Conservation (phyloP, 2,113 vertebrate genomes). For the Cyprinus carpio region DNA sequence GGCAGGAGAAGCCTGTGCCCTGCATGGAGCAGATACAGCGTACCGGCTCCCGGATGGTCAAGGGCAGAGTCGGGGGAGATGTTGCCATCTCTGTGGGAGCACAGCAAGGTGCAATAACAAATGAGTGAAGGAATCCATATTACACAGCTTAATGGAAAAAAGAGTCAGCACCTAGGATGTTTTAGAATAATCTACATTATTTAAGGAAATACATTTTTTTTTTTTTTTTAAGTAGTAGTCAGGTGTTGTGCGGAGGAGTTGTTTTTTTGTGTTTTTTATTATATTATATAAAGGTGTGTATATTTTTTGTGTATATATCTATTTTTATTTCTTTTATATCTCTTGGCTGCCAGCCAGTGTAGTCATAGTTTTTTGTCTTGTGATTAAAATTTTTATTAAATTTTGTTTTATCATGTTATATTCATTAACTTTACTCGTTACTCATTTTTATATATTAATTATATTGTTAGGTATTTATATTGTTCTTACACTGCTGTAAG, state of each 20-base stretch:
- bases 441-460: no score
- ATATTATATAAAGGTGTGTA: not conserved
- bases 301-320: not conserved
- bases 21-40: slow-evolving; percentile 90
- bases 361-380: not conserved
- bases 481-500: not conserved
- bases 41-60: slow-evolving; percentile 83
- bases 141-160: slow-evolving; percentile 22
- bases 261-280: not conserved
- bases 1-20: slow-evolving; percentile 94
- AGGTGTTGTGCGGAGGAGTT: not conserved
- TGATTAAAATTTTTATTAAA: not conserved
- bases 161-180: not conserved
- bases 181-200: not conserved
- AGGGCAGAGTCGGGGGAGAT: slow-evolving; percentile 79
- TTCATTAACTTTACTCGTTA: not conserved
- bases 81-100: slow-evolving; percentile 79
- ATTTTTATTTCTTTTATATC: not conserved
- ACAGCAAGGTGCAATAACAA: not conserved
- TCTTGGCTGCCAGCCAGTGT: not conserved
- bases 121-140: not conserved
- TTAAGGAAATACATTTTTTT: not conserved
- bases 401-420: not conserved
- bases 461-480: not conserved
- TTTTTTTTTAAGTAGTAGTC: not conserved